These are phyloP conservation scores for Dusona sp. DNA, from an alignment of 2,888 invertebrate species.

Conservation along the genomic window DNA sequence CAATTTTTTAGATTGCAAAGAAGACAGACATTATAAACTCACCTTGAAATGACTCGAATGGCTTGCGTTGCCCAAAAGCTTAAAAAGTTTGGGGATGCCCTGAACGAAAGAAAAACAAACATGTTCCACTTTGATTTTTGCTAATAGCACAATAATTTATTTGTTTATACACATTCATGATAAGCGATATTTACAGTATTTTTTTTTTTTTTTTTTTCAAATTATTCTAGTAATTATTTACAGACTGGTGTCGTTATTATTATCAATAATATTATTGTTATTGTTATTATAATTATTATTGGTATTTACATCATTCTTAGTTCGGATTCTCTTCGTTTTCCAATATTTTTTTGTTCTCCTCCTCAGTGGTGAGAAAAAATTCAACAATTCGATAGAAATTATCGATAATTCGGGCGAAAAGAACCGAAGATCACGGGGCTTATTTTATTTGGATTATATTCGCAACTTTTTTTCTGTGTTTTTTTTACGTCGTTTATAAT, in stretches of 20 bases:
- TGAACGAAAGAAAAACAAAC: constrained; percentile 1
- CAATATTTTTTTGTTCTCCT: constrained; percentile 30
- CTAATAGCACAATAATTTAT: constrained; percentile 81
- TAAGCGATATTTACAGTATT: constrained; percentile 82
- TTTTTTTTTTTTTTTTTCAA: constrained; percentile 71
- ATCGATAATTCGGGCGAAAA: constrained; percentile 44
- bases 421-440: constrained; percentile 66
- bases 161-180: constrained; percentile 81
- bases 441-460: not conserved
- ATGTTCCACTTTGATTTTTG: constrained; percentile 52
- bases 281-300: constrained; percentile 36
- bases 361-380: constrained; percentile 23
- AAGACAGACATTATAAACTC: not conserved
- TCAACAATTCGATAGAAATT: not conserved
- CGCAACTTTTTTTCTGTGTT: not conserved
- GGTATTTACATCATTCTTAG: constrained; percentile 67
- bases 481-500: constrained; percentile 11
- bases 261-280: constrained; percentile 44
- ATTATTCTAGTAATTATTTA: constrained; percentile 70
- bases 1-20: not conserved
- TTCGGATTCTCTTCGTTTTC: constrained; percentile 57
- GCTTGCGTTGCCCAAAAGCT: not conserved
- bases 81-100: not conserved
- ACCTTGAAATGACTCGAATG: not conserved
- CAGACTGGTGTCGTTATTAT: constrained; percentile 58